Base-by-base conservation (phyloP, 2,797 vertebrate species). In the Momotus momota region DNA sequence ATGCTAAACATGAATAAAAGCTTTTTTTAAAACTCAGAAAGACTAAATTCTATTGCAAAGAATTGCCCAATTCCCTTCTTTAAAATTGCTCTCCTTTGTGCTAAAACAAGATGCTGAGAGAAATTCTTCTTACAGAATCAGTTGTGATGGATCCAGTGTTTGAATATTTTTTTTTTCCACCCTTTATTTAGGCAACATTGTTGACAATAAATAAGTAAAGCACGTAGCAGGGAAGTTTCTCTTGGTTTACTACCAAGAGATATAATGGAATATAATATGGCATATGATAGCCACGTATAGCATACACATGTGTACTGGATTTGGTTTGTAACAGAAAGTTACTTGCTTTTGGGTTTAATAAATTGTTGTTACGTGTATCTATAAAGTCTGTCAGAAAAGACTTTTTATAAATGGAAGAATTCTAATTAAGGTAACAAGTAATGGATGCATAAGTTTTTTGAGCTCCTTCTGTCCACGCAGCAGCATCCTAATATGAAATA, bases 171-270 rank as follows among this genome's bases (percentile, higher is more conserved):
- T 64, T 81, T 73, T 72, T 35, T 35, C 35, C n/a, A 70, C 15
- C 5, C 4, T 74, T 84, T 81, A 57, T 52, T 11, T 29, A 61
- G 33, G 41, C 38, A 65, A 25, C 8, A 46, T 6, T n/a, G 4
- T 73, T 85, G 33, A 72, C 51, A 82, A 67, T 26, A 70, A 91
- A 19, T n/a, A 54, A 75, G 69, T 29, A 54, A 75, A 73, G 13
- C 60, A 80, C 0, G 0, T 14, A 51, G 55, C 12, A 87, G 33
- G 43, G 0, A 13, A 18, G 6, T 73, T 16, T 70, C 31, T 70
- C 19, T 55, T 58, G 17, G 12, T 60, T 80, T 75, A 29, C 14
- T 33, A 16, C 17, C 20, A 6, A 82, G 69, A 66, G 77, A 75
- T 49, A 40, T 18, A 74, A 62, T 19, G 14, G 29, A 51, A 55